Evolutionary conservation across 2,113 vertebrate species (phyloP).

Genomic region (Salvelinus alpinus): DNA sequence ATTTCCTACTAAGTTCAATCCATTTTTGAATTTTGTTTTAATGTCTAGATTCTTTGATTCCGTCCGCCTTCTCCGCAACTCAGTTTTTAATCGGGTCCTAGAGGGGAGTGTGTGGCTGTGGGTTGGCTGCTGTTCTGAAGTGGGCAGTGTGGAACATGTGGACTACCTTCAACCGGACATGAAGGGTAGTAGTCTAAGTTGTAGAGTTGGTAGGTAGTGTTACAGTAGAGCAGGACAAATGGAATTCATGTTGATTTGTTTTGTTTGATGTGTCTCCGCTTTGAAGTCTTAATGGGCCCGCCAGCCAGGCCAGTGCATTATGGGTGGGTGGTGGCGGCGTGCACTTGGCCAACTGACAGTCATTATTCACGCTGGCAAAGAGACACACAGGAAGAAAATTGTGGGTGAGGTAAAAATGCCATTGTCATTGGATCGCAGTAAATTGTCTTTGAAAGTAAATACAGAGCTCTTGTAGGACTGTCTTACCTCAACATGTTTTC

Average conservation of each 20-base stretch:
- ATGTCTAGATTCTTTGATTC: too few relatives aligned
- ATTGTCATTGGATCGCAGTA: neutral
- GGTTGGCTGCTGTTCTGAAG: neutral
- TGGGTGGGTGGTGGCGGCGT: neutral
- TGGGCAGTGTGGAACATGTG: neutral
- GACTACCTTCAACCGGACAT: neutral
- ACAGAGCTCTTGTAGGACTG: neutral
- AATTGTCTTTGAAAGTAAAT: neutral
- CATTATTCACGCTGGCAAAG: neutral
- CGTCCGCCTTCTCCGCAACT: too few relatives aligned
- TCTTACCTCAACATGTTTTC: constrained; percentile 21
- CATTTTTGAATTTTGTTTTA: too few relatives aligned
- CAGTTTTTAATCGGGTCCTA: too few relatives aligned
- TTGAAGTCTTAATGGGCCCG: constrained; percentile 42
- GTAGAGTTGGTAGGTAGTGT: neutral
- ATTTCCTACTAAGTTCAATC: too few relatives aligned
- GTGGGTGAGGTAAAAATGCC: neutral
- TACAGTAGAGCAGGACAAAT: constrained; percentile 14
- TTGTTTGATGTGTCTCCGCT: constrained; percentile 41
- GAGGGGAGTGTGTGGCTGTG: too few relatives aligned
- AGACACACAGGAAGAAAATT: neutral
- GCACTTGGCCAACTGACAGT: neutral
- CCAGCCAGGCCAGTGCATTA: neutral
- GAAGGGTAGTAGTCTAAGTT: neutral
- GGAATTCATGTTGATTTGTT: constrained; percentile 7